phyloP scores from a whole-genome alignment of 2,888 invertebrate genomes.

The Baronia brevicornis region DNA sequence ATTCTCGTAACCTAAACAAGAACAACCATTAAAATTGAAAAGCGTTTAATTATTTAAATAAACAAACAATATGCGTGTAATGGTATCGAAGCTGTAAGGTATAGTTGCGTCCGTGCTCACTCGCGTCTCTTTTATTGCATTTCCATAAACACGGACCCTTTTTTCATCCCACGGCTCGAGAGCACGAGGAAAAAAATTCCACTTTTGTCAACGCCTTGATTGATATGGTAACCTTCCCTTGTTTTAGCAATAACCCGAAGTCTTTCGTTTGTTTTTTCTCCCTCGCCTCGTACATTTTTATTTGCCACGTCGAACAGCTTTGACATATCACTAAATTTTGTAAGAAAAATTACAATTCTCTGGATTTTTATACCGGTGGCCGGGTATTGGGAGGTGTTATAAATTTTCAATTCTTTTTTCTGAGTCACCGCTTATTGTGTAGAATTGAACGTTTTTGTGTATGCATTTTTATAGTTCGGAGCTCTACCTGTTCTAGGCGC shows the following conservation, averaged over 20 bases:
- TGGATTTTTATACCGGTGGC: conserved; percentile 64
- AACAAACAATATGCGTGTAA: too few relatives aligned
- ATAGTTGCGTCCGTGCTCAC: conserved; percentile 33
- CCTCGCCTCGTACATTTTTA: conserved; percentile 60
- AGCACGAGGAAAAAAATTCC: conserved; percentile 49
- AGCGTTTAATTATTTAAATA: too few relatives aligned
- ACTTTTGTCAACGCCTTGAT: conserved; percentile 73
- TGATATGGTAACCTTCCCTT: conserved; percentile 72
- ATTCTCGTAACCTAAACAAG: too few relatives aligned
- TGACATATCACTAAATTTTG: conserved; percentile 74
- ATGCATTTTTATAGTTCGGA: conserved; percentile 49
- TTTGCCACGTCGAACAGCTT: conserved; percentile 67
- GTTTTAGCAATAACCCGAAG: conserved; percentile 71
- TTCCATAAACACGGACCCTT: conserved; percentile 67
- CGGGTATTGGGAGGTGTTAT: conserved; percentile 57
- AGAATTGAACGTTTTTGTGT: conserved; percentile 57
- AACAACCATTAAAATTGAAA: too few relatives aligned
- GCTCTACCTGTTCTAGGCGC: conserved; percentile 71
- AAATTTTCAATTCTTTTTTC: conserved; percentile 61
- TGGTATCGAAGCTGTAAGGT: conserved; percentile 28
- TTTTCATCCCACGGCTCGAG: conserved; percentile 54
- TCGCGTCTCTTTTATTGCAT: conserved; percentile 52
- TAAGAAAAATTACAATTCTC: conserved; percentile 70
- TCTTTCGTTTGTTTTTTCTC: conserved; percentile 49
- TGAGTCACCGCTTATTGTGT: conserved; percentile 55